Conservation (phyloP, 2,888 invertebrate genomes). For the Bhutanitis thaidina region DNA sequence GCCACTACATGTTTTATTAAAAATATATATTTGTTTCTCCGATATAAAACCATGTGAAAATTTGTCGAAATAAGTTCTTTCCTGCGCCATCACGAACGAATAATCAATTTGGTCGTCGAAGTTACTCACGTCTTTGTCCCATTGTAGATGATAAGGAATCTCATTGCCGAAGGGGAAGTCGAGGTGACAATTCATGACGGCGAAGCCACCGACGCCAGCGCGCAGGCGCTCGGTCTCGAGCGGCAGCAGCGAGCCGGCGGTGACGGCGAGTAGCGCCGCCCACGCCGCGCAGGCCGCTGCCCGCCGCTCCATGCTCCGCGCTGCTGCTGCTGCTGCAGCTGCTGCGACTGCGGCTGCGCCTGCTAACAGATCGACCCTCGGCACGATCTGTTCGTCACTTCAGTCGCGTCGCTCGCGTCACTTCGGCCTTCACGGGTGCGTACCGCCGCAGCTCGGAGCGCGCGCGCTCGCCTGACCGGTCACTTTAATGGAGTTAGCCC, state of each 20-base stretch:
- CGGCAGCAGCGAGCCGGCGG: slow-evolving; percentile 52
- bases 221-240: slow-evolving; percentile 72
- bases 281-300: slow-evolving; percentile 19
- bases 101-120: too few relatives aligned
- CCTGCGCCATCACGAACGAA: too few relatives aligned
- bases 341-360: slow-evolving; percentile 67
- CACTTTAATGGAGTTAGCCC: not conserved
- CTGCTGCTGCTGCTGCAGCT: too few relatives aligned
- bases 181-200: slow-evolving; percentile 90
- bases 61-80: too few relatives aligned
- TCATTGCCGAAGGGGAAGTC: slow-evolving; percentile 92
- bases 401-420: not conserved
- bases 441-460: not conserved
- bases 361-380: not conserved
- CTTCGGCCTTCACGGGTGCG: not conserved
- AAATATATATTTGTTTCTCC: too few relatives aligned
- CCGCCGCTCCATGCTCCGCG: slow-evolving; percentile 17
- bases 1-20: not conserved
- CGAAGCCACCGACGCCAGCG: slow-evolving; percentile 88
- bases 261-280: slow-evolving; percentile 18
- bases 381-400: not conserved
- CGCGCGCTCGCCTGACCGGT: slow-evolving; percentile 53
- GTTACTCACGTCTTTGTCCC: slow-evolving; percentile 94
- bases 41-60: too few relatives aligned
- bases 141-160: slow-evolving; percentile 92